phyloP scores from a whole-genome alignment of 2,113 vertebrate species.

The Suricata suricatta region DNA sequence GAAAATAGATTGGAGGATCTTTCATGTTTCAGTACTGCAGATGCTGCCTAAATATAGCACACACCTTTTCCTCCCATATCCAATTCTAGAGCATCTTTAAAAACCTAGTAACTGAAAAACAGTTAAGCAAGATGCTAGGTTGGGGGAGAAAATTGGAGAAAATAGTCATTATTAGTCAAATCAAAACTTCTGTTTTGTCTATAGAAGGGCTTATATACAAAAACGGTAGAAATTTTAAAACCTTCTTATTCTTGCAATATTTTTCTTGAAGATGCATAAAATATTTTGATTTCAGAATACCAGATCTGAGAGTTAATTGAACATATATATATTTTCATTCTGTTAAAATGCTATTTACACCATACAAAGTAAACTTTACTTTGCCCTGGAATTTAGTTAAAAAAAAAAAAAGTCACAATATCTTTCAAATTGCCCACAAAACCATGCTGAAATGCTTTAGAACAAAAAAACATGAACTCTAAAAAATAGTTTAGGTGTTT shows the following conservation, averaged over 20 bases:
- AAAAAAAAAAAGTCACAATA: neutral
- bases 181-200: constrained; percentile 43
- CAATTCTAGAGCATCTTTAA: neutral
- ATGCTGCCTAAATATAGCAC: neutral
- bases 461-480: constrained; percentile 29
- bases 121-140: neutral
- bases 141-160: neutral
- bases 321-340: constrained; percentile 58
- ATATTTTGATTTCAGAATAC: constrained; percentile 36
- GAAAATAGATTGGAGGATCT: constrained; percentile 40
- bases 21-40: neutral
- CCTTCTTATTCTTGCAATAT: neutral
- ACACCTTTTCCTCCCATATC: neutral
- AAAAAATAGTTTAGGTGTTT: neutral
- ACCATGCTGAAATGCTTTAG: constrained; percentile 48
- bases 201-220: neutral
- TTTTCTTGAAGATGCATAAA: constrained; percentile 35
- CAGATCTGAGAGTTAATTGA: neutral
- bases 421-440: constrained; percentile 54
- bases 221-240: constrained; percentile 21
- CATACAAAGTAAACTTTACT: constrained; percentile 45
- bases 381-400: constrained; percentile 31
- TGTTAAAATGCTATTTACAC: constrained; percentile 14
- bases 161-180: neutral
- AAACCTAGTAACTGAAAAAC: neutral